Evolutionary conservation across 2,113 vertebrate species (phyloP).

Genomic region (Jaculus jaculus): DNA sequence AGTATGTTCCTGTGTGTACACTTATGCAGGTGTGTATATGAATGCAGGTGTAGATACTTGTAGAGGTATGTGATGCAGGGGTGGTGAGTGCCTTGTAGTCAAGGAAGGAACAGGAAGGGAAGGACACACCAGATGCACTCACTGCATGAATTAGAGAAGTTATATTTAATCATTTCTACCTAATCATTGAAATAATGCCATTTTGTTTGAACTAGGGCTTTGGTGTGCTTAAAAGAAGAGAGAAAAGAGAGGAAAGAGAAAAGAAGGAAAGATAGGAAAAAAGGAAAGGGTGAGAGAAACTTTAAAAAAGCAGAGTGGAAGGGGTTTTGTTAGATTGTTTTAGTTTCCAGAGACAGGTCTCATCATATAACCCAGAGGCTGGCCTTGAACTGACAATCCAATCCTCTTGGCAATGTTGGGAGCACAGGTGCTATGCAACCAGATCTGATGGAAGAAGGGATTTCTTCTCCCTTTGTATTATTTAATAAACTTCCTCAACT

Average conservation of each 20-base stretch:
- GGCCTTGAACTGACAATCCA: neutral
- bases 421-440: no score
- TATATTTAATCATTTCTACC: neutral
- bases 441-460: neutral
- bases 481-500: rapidly evolving
- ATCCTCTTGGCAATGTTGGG: neutral
- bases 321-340: neutral
- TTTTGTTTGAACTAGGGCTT: neutral
- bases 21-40: neutral
- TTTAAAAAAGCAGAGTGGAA: neutral
- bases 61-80: neutral
- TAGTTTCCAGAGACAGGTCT: neutral
- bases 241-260: neutral
- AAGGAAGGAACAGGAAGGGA: neutral
- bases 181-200: neutral
- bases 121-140: neutral
- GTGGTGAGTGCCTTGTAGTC: neutral
- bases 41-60: neutral
- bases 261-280: neutral
- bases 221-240: neutral
- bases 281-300: neutral
- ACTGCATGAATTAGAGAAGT: neutral
- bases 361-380: neutral
- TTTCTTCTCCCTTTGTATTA: neutral
- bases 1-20: no score